Conservation (phyloP, 2,888 invertebrate species). For the Chesias legatella region DNA sequence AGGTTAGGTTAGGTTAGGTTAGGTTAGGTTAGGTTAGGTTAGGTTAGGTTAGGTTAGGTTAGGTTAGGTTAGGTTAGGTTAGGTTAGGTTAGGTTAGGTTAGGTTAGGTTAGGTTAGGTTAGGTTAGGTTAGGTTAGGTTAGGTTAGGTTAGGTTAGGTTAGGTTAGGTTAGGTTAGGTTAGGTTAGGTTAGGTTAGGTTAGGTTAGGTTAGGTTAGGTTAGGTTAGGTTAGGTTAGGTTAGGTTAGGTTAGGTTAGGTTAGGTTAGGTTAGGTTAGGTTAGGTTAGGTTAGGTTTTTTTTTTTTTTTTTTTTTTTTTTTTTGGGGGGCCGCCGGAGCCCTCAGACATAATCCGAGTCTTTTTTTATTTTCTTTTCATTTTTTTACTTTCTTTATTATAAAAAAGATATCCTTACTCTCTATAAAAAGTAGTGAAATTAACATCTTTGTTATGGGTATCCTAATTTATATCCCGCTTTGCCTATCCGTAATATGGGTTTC, state of each 20-base stretch:
- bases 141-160: constrained; percentile 24
- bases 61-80: constrained; percentile 18
- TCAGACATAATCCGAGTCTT: no score
- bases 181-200: constrained; percentile 21
- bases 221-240: constrained; percentile 19
- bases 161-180: constrained; percentile 23
- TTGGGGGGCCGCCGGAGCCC: no score
- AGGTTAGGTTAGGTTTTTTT: constrained; percentile 19
- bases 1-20: constrained; percentile 26
- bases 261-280: constrained; percentile 23
- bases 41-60: constrained; percentile 19
- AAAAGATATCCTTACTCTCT: no score
- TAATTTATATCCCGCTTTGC: no score
- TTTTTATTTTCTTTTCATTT: no score
- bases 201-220: constrained; percentile 23
- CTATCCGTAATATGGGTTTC: no score
- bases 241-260: constrained; percentile 21
- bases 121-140: constrained; percentile 23
- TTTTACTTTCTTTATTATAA: no score
- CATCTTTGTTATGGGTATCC: no score
- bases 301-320: no score
- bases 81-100: constrained; percentile 18
- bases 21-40: constrained; percentile 15
- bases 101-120: constrained; percentile 22
- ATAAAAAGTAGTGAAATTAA: no score